phyloP scores from a whole-genome alignment of 2,888 invertebrate species.

The Tricholauxania praeusta region DNA sequence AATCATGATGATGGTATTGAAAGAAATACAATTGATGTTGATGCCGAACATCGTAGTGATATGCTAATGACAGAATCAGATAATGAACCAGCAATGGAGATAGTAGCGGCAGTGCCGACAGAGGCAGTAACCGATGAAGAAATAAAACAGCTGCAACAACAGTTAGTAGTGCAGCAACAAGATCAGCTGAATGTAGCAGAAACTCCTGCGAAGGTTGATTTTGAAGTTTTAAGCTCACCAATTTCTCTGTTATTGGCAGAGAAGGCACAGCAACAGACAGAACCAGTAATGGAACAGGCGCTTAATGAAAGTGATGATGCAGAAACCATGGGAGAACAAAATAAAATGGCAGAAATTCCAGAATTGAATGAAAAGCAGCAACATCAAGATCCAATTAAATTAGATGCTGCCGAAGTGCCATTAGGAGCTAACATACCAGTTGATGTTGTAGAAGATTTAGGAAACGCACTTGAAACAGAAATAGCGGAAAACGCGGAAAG shows the following conservation, averaged over 20 bases:
- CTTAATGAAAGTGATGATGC: background rate
- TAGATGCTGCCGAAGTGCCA: background rate
- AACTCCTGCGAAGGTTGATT: too few species aligned
- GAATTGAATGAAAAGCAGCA: conserved; percentile 4
- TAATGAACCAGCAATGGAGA: conserved; percentile 53
- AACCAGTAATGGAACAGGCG: background rate
- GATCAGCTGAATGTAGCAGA: too few species aligned
- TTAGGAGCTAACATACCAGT: background rate
- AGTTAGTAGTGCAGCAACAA: background rate
- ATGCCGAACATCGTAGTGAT: conserved; percentile 47
- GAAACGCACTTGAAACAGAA: background rate
- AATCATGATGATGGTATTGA: conserved; percentile 38
- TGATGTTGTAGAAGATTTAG: background rate
- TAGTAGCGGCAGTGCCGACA: conserved; percentile 42
- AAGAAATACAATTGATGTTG: conserved; percentile 47
- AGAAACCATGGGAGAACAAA: conserved; percentile 22
- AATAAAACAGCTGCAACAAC: background rate
- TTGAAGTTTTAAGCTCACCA: too few species aligned
- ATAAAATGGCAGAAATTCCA: conserved; percentile 5
- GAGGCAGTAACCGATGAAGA: background rate
- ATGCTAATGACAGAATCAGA: conserved; percentile 63
- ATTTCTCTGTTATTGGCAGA: too few species aligned
- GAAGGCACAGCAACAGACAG: background rate
- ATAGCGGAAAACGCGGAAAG: background rate
- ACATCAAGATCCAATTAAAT: too few species aligned